Conservation (phyloP, 2,888 invertebrate genomes). For the Octonoba sinensis region DNA sequence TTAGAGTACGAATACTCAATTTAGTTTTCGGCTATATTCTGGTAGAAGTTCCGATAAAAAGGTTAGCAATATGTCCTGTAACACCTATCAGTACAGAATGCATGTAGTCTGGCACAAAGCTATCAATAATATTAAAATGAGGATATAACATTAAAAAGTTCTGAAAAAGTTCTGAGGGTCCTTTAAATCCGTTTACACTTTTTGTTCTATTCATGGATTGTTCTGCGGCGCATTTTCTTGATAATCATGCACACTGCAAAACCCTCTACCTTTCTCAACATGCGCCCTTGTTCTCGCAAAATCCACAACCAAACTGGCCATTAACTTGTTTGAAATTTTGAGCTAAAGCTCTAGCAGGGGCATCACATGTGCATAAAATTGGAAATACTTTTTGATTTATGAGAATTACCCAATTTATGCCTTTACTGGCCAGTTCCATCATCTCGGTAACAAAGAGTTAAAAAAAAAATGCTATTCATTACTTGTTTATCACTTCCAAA, state of each 20-base stretch:
- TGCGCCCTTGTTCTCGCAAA: conserved; percentile 8
- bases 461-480: neutral
- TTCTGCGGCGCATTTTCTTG: neutral
- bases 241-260: neutral
- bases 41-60: conserved; percentile 59
- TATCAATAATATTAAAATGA: too few relatives aligned
- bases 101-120: conserved; percentile 66
- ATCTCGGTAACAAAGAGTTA: neutral
- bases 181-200: conserved; percentile 24
- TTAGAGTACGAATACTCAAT: neutral
- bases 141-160: too few relatives aligned
- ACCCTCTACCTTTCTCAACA: conserved; percentile 8
- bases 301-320: conserved; percentile 2
- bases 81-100: conserved; percentile 66
- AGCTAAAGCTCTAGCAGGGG: conserved; percentile 11
- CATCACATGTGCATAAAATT: conserved; percentile 11
- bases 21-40: neutral
- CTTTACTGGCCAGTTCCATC: neutral
- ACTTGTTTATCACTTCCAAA: neutral
- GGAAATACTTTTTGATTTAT: neutral
- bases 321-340: conserved; percentile 19
- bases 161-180: conserved; percentile 14
- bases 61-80: conserved; percentile 33
- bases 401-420: neutral
- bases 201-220: neutral